Base-by-base conservation (phyloP, 1,140 invertebrate genomes). In the Bilobella aurantiaca region DNA sequence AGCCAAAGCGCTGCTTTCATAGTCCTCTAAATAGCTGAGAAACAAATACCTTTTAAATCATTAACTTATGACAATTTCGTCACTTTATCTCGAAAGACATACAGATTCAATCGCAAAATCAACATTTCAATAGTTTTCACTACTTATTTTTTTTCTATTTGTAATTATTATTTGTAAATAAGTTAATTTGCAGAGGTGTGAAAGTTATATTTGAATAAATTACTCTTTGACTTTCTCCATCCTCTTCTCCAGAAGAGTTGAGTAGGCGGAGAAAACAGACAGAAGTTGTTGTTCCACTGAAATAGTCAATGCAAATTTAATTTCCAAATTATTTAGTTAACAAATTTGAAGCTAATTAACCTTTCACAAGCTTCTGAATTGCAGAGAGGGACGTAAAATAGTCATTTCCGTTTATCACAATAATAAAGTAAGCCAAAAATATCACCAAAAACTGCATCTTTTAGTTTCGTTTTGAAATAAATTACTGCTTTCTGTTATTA, bases 161-260 rank as follows among this genome's bases (percentile, higher is more conserved):
- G n/a, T n/a, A n/a, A n/a, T n/a, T n/a, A n/a, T n/a, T n/a, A n/a
- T n/a, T n/a, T n/a, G n/a, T n/a, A n/a, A n/a, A n/a, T n/a, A n/a
- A n/a, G n/a, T n/a, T n/a, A n/a, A n/a, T n/a, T n/a, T n/a, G n/a
- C n/a, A n/a, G n/a, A n/a, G n/a, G n/a, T 59, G 5, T 59, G n/a
- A 59, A 29, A n/a, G 14, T 14, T 3, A 28, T 8, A 12, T 28
- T 14, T 59, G 8, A 59, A 59, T 27, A 27, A 14, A 21, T 14
- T 63, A 72, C 71, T 58, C 69, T 65, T 73, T 73, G 14, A 65
- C 68, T 14, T 65, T 49, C 28, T 67, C 25, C 12, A 73, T 28
- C 37, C 68, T 53, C 23, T 56, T 61, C 37, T 73, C 71, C 23
- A 73, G 58, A 58, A 23, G 58, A 3, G 12, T 14, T 0, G 64